A percentile compares a stretch with the other conserved stretches of the same genome.
Conservation (phyloP, 2,888 invertebrate genomes). For the Megamerina dolium region DNA sequence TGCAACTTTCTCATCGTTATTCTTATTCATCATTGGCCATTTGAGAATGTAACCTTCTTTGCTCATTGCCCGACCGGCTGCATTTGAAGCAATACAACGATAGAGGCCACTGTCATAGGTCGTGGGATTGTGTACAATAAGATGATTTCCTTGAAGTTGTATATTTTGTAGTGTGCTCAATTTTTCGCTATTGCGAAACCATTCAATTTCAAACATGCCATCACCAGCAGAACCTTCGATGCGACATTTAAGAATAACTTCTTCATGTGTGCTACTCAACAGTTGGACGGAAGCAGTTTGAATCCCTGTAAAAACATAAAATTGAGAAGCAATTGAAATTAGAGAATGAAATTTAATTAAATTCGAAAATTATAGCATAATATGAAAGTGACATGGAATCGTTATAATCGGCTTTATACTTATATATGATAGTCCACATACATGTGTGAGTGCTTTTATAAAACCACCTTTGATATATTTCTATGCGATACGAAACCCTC, state of each 20-base stretch:
- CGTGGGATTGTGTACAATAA: slow-evolving; percentile 40
- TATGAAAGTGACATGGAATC: too few species aligned
- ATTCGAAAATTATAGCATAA: too few species aligned
- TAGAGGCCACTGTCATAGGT: slow-evolving; percentile 64
- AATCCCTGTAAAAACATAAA: slow-evolving; percentile 33
- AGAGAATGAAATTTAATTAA: too few species aligned
- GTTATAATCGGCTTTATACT: too few species aligned
- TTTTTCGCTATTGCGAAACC: slow-evolving; percentile 56
- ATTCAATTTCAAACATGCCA: slow-evolving; percentile 41
- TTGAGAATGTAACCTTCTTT: slow-evolving; percentile 39
- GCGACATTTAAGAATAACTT: slow-evolving; percentile 44
- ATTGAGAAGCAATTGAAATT: too few species aligned
- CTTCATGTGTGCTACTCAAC: slow-evolving; percentile 37
- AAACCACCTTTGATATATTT: too few species aligned
- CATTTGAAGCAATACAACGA: slow-evolving; percentile 64
- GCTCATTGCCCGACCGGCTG: slow-evolving; percentile 54
- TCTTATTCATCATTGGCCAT: slow-evolving; percentile 25
- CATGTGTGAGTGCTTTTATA: too few species aligned
- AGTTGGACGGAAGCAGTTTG: slow-evolving; percentile 41
- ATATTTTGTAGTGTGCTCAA: slow-evolving; percentile 56
- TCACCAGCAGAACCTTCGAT: slow-evolving; percentile 43
- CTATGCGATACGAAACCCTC: too few species aligned
- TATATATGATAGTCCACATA: too few species aligned
- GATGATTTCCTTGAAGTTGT: slow-evolving; percentile 51
- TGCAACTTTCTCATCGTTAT: slow-evolving; percentile 14